Conservation (phyloP, 2,888 invertebrate species). For the Hofmannophila pseudospretella region DNA sequence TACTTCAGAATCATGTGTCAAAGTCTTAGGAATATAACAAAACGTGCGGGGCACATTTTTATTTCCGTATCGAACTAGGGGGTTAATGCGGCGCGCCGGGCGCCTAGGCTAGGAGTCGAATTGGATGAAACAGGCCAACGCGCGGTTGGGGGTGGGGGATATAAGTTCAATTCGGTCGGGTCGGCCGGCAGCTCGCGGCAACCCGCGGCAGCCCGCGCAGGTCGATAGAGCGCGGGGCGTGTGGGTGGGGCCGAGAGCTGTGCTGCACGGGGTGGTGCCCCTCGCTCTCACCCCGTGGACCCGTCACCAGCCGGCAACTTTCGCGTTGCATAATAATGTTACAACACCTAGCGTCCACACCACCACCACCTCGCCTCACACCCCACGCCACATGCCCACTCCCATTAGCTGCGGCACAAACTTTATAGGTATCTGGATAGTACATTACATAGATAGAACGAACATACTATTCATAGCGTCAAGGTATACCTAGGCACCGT, state of each 20-base stretch:
- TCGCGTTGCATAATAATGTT: slow-evolving; percentile 55
- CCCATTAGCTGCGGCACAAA: slow-evolving; percentile 13
- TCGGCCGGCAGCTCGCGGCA: slow-evolving; percentile 44
- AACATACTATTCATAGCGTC: background rate
- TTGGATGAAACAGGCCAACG: slow-evolving; percentile 29
- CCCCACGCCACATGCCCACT: slow-evolving; percentile 10
- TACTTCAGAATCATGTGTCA: too few relatives aligned
- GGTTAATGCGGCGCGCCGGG: slow-evolving; percentile 25
- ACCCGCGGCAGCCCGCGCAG: slow-evolving; percentile 62
- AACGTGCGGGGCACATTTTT: slow-evolving; percentile 20
- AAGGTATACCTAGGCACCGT: background rate
- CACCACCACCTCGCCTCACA: slow-evolving; percentile 17
- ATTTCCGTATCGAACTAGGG: slow-evolving; percentile 25
- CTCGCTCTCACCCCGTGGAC: slow-evolving; percentile 64
- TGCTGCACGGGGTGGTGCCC: slow-evolving; percentile 62
- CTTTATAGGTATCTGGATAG: too few relatives aligned
- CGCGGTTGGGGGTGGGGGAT: slow-evolving; percentile 21
- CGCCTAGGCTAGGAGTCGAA: slow-evolving; percentile 32
- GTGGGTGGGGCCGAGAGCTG: slow-evolving; percentile 61
- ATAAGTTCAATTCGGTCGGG: slow-evolving; percentile 37
- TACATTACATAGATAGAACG: slow-evolving; percentile 3
- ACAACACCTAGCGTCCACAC: slow-evolving; percentile 37
- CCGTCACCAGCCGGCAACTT: slow-evolving; percentile 45
- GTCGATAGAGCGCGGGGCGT: slow-evolving; percentile 69
- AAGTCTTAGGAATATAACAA: slow-evolving; percentile 13